Percentiles rank a stretch among this genome's conserved stretches.
These are phyloP conservation scores for Coccyzus lansbergi DNA, from an alignment of 2,797 vertebrate genomes.

Conservation along the genomic window DNA sequence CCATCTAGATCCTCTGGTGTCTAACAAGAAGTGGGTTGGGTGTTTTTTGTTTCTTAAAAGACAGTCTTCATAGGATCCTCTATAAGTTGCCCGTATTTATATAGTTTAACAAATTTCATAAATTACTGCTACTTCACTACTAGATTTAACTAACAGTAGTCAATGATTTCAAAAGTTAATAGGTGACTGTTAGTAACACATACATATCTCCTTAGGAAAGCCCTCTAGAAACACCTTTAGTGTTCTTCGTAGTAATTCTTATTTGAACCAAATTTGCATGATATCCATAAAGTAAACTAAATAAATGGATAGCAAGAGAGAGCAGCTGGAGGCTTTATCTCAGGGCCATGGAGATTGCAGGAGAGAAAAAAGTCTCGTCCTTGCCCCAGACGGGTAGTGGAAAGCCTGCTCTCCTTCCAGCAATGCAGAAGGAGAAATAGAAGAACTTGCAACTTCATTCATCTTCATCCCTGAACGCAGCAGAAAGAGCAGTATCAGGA, in stretches of 20 bases:
- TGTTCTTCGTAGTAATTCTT: not conserved
- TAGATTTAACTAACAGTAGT: not conserved
- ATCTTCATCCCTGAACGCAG: not conserved
- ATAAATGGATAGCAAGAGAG: not conserved
- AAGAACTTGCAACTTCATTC: not conserved
- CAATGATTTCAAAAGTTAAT: not conserved
- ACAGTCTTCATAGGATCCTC: not conserved
- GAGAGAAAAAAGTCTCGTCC: not conserved
- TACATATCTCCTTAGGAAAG: not conserved
- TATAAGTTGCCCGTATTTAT: not conserved
- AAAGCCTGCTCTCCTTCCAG: not conserved
- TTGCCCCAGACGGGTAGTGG: not conserved
- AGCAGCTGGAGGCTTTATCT: not conserved
- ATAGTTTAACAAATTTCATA: not conserved
- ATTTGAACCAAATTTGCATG: not conserved
- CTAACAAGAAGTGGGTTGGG: not conserved
- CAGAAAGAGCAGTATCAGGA: not conserved
- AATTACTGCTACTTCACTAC: not conserved
- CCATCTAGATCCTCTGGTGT: not conserved
- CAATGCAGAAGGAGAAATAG: not conserved
- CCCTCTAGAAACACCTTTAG: not conserved
- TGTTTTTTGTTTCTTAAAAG: not conserved
- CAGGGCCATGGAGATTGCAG: not conserved
- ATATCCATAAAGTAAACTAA: not conserved
- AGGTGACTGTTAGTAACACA: not conserved